Evolutionary conservation across 2,113 vertebrate species (phyloP).

Genomic region (Dicentrarchus labrax): DNA sequence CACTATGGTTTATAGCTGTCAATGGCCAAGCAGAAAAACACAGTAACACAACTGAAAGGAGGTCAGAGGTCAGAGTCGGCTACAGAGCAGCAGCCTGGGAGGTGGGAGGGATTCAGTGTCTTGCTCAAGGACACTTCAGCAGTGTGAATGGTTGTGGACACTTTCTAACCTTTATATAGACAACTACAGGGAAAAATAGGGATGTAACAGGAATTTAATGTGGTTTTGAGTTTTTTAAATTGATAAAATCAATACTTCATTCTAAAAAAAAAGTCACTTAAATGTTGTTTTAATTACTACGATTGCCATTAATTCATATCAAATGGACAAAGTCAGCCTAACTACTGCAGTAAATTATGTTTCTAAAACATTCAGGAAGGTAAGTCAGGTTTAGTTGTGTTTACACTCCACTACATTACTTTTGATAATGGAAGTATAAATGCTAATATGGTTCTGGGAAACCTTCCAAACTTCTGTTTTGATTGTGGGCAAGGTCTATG

Average conservation of each 20-base stretch:
- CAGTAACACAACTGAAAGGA: conserved; percentile 29
- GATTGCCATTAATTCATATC: no score
- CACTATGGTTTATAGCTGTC: conserved; percentile 30
- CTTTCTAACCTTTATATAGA: background rate
- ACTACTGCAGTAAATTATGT: background rate
- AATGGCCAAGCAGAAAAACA: background rate
- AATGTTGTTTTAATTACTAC: no score
- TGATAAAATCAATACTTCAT: background rate
- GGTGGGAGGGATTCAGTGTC: background rate
- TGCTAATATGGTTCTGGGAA: background rate
- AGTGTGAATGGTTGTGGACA: background rate
- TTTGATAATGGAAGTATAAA: background rate
- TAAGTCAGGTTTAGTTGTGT: background rate
- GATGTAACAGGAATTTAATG: background rate
- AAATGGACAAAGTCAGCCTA: background rate
- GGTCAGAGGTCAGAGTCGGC: conserved; percentile 31
- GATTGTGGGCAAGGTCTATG: background rate
- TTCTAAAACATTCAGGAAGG: background rate
- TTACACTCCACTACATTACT: background rate
- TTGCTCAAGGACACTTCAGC: conserved; percentile 33
- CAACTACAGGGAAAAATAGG: background rate
- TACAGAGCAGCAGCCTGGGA: conserved; percentile 3
- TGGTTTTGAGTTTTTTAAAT: background rate
- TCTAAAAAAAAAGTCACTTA: no score
- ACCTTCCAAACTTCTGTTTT: background rate